Conservation (phyloP, 2,113 vertebrate species). For the Sigmodon hispidus region DNA sequence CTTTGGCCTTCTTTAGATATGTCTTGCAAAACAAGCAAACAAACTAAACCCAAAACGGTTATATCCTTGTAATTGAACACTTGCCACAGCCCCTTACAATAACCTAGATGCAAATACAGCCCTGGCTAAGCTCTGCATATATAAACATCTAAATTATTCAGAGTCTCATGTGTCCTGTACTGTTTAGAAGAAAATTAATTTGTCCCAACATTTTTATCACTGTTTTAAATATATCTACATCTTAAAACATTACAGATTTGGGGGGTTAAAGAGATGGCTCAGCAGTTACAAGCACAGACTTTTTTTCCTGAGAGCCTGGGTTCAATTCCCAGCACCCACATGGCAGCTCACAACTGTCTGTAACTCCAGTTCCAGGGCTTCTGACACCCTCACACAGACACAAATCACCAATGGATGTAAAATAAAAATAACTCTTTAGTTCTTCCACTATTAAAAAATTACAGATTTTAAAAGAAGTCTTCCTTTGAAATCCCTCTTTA, state of each 20-base stretch:
- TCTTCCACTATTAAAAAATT: background rate
- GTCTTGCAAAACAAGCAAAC: background rate
- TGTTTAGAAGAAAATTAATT: slow-evolving; percentile 12
- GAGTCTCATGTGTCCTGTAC: background rate
- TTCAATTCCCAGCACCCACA: too few relatives aligned
- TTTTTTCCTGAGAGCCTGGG: too few relatives aligned
- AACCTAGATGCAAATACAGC: background rate
- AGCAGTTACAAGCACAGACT: too few relatives aligned
- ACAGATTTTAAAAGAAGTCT: background rate
- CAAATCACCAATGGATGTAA: too few relatives aligned
- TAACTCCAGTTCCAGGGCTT: too few relatives aligned
- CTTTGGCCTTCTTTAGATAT: background rate
- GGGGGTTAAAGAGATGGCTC: too few relatives aligned
- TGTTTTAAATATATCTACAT: background rate
- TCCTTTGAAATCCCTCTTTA: background rate
- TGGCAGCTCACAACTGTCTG: too few relatives aligned
- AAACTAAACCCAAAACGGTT: background rate
- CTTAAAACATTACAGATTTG: background rate
- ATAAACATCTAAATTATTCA: background rate
- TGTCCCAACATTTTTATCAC: background rate
- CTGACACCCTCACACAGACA: too few relatives aligned
- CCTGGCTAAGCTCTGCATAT: background rate
- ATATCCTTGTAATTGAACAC: background rate
- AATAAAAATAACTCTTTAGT: too few relatives aligned
- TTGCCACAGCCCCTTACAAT: background rate